A percentile compares a stretch with the other conserved stretches of the same genome.
Evolutionary conservation across 2,888 invertebrate species (phyloP).

Genomic region (Strigamia transsilvanica): DNA sequence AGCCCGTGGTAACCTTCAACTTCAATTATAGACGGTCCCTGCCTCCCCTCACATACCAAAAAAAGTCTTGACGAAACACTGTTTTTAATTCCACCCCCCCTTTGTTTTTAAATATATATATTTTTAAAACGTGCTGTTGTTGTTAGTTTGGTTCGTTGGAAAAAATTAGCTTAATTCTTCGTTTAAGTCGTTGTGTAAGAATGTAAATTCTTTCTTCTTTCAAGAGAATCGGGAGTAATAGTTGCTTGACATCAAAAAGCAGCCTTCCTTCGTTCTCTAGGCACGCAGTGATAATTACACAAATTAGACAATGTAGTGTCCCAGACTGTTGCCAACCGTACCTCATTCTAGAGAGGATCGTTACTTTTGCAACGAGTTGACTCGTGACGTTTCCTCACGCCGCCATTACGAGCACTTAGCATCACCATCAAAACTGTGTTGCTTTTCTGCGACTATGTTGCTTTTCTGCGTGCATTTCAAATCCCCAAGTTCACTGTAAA

Average conservation of each 20-base stretch:
- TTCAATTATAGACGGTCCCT: slow-evolving; percentile 46
- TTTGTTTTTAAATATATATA: background rate
- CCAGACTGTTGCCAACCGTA: slow-evolving; percentile 41
- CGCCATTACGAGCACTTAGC: slow-evolving; percentile 54
- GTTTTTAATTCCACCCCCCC: background rate
- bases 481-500: slow-evolving; percentile 54
- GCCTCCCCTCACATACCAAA: slow-evolving; percentile 15
- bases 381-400: background rate
- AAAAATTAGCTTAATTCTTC: slow-evolving; percentile 25
- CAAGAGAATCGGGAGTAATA: slow-evolving; percentile 43
- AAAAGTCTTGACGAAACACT: slow-evolving; percentile 17
- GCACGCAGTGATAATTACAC: slow-evolving; percentile 51
- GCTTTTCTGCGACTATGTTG: background rate
- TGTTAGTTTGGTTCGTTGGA: background rate
- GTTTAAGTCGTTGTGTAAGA: slow-evolving; percentile 8
- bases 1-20: slow-evolving; percentile 46
- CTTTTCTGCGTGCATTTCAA: slow-evolving; percentile 27
- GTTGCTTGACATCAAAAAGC: slow-evolving; percentile 36
- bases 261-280: slow-evolving; percentile 16
- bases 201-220: slow-evolving; percentile 24
- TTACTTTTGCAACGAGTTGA: slow-evolving; percentile 32
- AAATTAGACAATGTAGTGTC: slow-evolving; percentile 52
- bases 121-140: background rate
- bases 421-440: slow-evolving; percentile 23
- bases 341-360: slow-evolving; percentile 50